Base-by-base conservation (phyloP, 2,888 invertebrate species). In the Diaphora mendica region DNA sequence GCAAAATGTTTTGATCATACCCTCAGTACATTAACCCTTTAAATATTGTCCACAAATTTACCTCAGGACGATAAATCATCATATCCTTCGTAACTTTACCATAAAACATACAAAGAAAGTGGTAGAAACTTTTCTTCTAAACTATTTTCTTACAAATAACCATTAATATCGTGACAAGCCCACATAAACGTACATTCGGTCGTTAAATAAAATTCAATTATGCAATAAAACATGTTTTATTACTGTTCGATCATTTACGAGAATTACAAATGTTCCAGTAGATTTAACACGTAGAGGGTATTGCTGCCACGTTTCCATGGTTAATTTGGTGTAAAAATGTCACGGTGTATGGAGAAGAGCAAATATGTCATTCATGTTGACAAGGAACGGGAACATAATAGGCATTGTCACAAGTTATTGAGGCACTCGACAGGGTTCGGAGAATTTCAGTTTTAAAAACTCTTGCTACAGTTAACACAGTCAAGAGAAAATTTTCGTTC, bases 191-290 rank as follows among this genome's bases (percentile, higher is more conserved):
- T 71, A 71, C 71, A 71, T 71, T 71, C 68, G 59, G 74, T 70
- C 65, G 70, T 72, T 72, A 64, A 71, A 73, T 59, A 44, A 64
- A 69, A 75, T 77, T 73, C 26, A 76, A 78, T 80, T 77, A 76
- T 48, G 64, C 67, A 75, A 82, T 83, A 82, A 83, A 84, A 77
- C n/a, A 76, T 77, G 65, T 81, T 84, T 78, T 82, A 81, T 78
- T 71, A 70, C 59, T 64, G 26, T 76, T 84, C 72, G 51, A 84
- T 82, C 79, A 81, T 84, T 76, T 74, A 72, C 62, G 62, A 62
- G 62, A 62, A 30, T 79, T 76, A 77, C 74, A 55, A 74, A 33
- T 67, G 65, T 79, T 79, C 67, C 79, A 76, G 73, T 74, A 76
- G 72, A 83, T 81, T 84, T 77, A 85, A 83, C 83, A 77, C 72